phyloP scores from a whole-genome alignment of 2,113 vertebrate genomes.

The Dissostichus mawsoni region DNA sequence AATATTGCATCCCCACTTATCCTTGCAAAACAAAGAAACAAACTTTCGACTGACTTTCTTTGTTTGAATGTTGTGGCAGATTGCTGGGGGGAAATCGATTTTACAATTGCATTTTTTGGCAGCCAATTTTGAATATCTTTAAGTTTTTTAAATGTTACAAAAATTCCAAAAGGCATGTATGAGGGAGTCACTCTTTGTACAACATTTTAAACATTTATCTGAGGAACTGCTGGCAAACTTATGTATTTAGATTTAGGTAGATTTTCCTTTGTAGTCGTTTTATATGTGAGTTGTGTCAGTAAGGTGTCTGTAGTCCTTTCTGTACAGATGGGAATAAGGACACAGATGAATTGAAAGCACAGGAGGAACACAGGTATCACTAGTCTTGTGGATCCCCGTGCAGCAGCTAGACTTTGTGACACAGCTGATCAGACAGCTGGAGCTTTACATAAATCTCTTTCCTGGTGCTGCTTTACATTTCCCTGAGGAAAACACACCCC shows the following conservation, averaged over 20 bases:
- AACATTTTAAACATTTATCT: no score
- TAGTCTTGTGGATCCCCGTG: neutral
- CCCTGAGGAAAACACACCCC: slow-evolving; percentile 28
- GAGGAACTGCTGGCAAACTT: no score
- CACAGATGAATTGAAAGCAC: slow-evolving; percentile 22
- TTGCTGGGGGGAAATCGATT: neutral
- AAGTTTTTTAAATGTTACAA: neutral
- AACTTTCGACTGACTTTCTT: no score
- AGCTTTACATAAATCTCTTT: slow-evolving; percentile 30
- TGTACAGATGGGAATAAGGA: slow-evolving; percentile 3
- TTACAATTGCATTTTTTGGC: neutral
- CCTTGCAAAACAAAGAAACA: no score
- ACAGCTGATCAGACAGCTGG: slow-evolving; percentile 41
- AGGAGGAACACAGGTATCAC: slow-evolving; percentile 21
- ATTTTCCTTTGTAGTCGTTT: no score
- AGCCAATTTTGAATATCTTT: no score
- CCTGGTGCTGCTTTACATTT: slow-evolving; percentile 25
- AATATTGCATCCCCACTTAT: no score
- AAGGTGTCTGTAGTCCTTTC: neutral
- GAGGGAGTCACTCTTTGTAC: no score
- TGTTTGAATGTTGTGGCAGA: no score
- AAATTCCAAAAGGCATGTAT: no score
- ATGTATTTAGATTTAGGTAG: no score
- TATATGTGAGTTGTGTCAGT: no score
- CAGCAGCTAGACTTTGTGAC: slow-evolving; percentile 26